Conservation (phyloP, 2,113 vertebrate species). For the Brachyhypopomus gauderio region DNA sequence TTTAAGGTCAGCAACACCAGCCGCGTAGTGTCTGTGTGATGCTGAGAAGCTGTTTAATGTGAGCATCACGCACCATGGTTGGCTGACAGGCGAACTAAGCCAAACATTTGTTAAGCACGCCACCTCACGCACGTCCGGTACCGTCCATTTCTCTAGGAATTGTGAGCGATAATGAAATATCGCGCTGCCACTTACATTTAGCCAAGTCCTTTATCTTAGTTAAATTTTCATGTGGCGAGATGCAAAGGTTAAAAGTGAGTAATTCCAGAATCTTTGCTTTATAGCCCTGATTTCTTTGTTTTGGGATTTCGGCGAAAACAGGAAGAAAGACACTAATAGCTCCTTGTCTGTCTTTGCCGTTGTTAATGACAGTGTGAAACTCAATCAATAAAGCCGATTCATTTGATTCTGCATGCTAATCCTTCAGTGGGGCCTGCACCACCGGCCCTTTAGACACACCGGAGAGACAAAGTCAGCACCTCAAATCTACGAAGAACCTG, state of each 20-base stretch:
- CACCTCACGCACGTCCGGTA: not conserved
- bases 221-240: not conserved
- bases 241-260: conserved; percentile 17
- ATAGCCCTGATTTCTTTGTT: conserved; percentile 8
- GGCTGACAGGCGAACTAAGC: not conserved
- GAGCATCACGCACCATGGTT: conserved; percentile 14
- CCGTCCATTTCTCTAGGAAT: conserved; percentile 11
- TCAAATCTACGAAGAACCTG: conserved; percentile 33
- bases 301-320: conserved; percentile 17
- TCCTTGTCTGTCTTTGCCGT: conserved; percentile 53
- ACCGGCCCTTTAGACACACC: conserved; percentile 49
- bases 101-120: not conserved
- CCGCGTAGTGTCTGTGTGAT: no score
- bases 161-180: conserved; percentile 22
- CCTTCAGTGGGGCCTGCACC: conserved; percentile 62
- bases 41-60: not conserved
- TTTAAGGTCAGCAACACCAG: not conserved
- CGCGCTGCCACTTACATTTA: conserved; percentile 17
- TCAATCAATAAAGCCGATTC: conserved; percentile 68
- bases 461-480: not conserved
- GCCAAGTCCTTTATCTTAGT: conserved; percentile 20
- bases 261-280: not conserved
- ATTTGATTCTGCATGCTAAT: conserved; percentile 65
- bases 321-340: conserved; percentile 58
- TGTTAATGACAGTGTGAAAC: conserved; percentile 64